Conservation (phyloP, 2,797 vertebrate species). For the Tympanoctomys barrerae region DNA sequence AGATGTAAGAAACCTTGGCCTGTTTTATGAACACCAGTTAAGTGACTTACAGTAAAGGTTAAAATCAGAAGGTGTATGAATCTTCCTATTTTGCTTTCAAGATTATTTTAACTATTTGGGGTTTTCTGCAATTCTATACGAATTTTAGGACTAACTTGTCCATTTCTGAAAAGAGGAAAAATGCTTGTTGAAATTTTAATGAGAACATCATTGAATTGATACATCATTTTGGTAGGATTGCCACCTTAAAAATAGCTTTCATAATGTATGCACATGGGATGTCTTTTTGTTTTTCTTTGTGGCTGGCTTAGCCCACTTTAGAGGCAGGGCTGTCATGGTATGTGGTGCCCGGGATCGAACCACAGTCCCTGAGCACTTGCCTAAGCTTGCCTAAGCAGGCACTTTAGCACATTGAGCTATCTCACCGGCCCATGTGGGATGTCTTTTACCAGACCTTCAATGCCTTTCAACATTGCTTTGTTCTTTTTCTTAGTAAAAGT, state of each 20-base stretch:
- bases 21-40: neutral
- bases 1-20: neutral
- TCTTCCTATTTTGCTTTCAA: neutral
- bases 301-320: no score
- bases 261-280: neutral
- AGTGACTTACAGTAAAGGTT: neutral
- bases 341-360: no score
- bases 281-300: neutral
- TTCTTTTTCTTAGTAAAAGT: neutral
- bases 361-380: no score
- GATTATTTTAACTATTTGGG: neutral
- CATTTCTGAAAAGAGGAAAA: neutral
- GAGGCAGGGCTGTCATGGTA: no score
- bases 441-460: neutral
- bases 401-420: no score
- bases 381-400: no score
- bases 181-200: neutral
- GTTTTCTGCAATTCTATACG: neutral
- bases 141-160: neutral
- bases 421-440: no score
- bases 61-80: neutral
- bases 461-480: neutral
- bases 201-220: neutral
- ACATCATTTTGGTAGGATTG: neutral
- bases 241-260: neutral